phyloP scores from a whole-genome alignment of 1,140 invertebrate species.

The Drosophila rufa region DNA sequence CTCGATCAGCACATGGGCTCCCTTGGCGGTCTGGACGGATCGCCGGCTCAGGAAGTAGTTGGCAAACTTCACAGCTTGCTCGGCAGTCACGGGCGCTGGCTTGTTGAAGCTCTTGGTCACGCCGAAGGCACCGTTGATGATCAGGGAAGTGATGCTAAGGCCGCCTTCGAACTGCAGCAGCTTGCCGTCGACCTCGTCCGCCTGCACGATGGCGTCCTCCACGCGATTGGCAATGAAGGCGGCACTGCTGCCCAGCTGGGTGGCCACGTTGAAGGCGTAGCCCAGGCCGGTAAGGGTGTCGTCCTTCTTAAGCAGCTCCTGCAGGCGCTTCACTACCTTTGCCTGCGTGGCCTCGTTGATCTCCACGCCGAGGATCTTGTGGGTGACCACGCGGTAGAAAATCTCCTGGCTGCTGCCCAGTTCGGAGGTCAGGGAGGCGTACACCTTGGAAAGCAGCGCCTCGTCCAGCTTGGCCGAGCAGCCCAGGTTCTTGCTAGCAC shows the following conservation, averaged over 20 bases:
- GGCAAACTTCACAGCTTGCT: constrained; percentile 95
- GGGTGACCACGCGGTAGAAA: constrained; percentile 69
- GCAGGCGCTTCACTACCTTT: constrained; percentile 88
- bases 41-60: constrained; percentile 96
- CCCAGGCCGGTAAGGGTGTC: constrained; percentile 91
- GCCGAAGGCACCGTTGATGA: constrained; percentile 87
- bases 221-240: constrained; percentile 92
- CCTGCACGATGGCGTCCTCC: constrained; percentile 96
- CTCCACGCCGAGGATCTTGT: constrained; percentile 68
- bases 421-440: constrained; percentile 60
- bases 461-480: constrained; percentile 69
- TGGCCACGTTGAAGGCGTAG: constrained; percentile 93
- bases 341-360: constrained; percentile 86
- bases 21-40: constrained; percentile 94
- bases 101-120: constrained; percentile 90
- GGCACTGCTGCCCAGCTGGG: constrained; percentile 88
- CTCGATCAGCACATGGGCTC: constrained; percentile 92
- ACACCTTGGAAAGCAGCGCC: constrained; percentile 63
- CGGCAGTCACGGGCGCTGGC: constrained; percentile 89
- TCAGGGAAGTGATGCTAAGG: constrained; percentile 86
- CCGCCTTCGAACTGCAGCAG: constrained; percentile 97
- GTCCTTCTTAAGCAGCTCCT: constrained; percentile 91
- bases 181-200: constrained; percentile 96
- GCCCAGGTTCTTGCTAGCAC: constrained; percentile 69
- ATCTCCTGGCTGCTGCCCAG: constrained; percentile 72